These are phyloP conservation scores for Lingula anatina DNA, from an alignment of 2,888 invertebrate species.

Conservation along the genomic window DNA sequence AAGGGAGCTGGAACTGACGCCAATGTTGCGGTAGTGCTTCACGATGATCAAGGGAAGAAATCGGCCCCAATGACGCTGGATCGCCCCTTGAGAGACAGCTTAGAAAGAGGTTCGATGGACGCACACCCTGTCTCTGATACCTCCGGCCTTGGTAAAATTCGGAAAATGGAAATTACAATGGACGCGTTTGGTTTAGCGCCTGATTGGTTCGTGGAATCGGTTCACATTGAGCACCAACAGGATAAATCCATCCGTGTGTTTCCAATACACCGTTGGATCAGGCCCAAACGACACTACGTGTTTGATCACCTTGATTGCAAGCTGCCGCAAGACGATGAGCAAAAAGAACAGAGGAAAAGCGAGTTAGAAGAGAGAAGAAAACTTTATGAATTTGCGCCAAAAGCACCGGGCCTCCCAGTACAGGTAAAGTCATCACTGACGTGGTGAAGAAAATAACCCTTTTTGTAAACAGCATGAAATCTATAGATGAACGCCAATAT, in stretches of 20 bases:
- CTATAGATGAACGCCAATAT: too few species aligned
- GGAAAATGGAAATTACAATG: conserved; percentile 43
- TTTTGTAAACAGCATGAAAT: too few species aligned
- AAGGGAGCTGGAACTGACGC: conserved; percentile 53
- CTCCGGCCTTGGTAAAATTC: conserved; percentile 20
- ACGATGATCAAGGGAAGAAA: conserved; percentile 43
- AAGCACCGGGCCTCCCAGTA: conserved; percentile 22
- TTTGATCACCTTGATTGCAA: conserved; percentile 50
- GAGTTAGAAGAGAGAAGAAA: conserved; percentile 49
- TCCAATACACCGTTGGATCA: conserved; percentile 51
- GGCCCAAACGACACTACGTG: conserved; percentile 40
- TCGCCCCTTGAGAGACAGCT: conserved; percentile 43
- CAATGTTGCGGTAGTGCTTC: conserved; percentile 49
- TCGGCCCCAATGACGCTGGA: conserved; percentile 46
- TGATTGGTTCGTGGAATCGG: conserved; percentile 51
- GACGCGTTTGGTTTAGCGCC: conserved; percentile 44
- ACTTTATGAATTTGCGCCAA: conserved; percentile 21
- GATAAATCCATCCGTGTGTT: conserved; percentile 35
- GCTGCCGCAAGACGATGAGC: conserved; percentile 51
- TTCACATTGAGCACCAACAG: conserved; percentile 36
- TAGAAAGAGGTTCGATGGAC: conserved; percentile 33
- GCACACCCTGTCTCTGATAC: conserved; percentile 21
- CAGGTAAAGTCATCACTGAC: conserved; percentile 21
- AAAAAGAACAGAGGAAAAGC: conserved; percentile 41
- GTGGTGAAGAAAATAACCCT: too few species aligned